Conservation (phyloP, 2,113 vertebrate species). For the Trinectes maculatus region DNA sequence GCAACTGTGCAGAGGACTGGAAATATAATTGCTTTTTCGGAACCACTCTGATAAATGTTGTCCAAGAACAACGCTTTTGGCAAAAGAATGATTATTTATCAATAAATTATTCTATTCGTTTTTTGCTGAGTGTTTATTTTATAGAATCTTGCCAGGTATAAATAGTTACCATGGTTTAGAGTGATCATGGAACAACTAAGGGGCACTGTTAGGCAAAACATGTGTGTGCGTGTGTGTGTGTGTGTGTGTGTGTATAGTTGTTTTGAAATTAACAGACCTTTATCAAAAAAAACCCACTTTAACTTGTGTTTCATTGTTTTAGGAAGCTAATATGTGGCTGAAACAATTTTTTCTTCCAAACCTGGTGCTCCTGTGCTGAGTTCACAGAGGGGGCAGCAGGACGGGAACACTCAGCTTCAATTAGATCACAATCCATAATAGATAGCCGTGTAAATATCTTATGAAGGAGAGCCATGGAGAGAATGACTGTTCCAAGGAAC, state of each 20-base stretch:
- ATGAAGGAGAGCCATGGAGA: slow-evolving; percentile 80
- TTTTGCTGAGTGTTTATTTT: no score
- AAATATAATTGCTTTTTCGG: no score
- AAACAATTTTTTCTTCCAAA: slow-evolving; percentile 31
- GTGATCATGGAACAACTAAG: background rate
- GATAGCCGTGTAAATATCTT: slow-evolving; percentile 81
- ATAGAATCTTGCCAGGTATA: no score
- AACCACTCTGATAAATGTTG: no score
- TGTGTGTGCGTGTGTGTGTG: no score
- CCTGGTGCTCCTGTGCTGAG: slow-evolving; percentile 45
- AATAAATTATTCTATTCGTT: no score
- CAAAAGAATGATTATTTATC: no score
- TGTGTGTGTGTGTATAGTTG: no score
- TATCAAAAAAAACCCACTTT: background rate
- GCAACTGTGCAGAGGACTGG: no score
- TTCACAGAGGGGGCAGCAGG: slow-evolving; percentile 78
- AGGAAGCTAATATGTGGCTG: background rate
- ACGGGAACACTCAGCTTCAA: slow-evolving; percentile 83
- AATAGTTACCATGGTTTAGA: background rate
- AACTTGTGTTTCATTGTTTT: background rate
- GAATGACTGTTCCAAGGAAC: slow-evolving; percentile 69
- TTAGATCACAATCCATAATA: slow-evolving; percentile 84
- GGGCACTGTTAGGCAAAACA: background rate
- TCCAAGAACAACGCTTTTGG: no score
- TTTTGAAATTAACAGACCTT: background rate